These are phyloP conservation scores for Tetramorium parvispinum DNA, from an alignment of 1,140 invertebrate genomes.

Conservation along the genomic window DNA sequence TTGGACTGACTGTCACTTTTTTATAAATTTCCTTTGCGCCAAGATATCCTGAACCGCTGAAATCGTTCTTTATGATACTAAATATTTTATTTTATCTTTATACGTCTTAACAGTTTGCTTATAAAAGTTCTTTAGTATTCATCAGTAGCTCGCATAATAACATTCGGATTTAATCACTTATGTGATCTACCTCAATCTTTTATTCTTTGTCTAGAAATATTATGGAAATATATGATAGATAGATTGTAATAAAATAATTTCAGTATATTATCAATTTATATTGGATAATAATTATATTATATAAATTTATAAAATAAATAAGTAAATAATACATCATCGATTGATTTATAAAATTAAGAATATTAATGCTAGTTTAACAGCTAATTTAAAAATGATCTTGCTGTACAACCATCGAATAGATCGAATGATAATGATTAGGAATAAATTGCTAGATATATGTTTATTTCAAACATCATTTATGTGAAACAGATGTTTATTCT, in stretches of 20 bases:
- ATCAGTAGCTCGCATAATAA: not conserved
- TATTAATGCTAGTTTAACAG: not conserved
- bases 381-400: not conserved
- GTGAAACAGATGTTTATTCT: not conserved
- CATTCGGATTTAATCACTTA: not conserved
- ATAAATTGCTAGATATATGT: not conserved
- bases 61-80: not conserved
- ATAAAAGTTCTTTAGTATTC: not conserved
- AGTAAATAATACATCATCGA: not conserved
- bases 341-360: slow-evolving; percentile 1
- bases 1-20: not conserved
- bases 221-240: not conserved
- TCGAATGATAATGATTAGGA: not conserved
- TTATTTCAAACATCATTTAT: not conserved
- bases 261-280: not conserved
- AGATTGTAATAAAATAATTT: not conserved
- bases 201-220: slow-evolving; percentile 12
- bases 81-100: slow-evolving; percentile 11
- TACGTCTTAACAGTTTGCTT: not conserved
- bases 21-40: slow-evolving; percentile 3
- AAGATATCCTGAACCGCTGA: not conserved
- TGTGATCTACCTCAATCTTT: slow-evolving; percentile 17
- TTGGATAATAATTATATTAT: not conserved
- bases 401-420: not conserved
- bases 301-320: not conserved